phyloP scores from a whole-genome alignment of 2,797 vertebrate species.

The Gymnothorax javanicus region DNA sequence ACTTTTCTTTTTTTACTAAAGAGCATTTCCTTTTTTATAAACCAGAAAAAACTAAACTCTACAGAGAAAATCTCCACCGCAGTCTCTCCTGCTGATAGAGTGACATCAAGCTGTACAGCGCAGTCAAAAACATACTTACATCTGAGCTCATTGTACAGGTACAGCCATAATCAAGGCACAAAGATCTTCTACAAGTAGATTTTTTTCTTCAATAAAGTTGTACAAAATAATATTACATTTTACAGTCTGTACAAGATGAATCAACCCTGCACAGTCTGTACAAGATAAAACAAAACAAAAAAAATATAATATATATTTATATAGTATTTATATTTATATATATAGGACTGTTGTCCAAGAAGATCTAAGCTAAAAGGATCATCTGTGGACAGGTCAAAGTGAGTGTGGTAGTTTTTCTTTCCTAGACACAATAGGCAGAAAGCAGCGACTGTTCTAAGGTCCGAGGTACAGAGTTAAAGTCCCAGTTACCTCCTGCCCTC shows the following conservation, averaged over 20 bases:
- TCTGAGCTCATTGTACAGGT: slow-evolving; percentile 90
- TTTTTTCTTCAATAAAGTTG: slow-evolving; percentile 92
- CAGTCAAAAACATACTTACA: slow-evolving; percentile 91
- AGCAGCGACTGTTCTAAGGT: slow-evolving; percentile 72
- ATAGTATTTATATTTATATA: slow-evolving; percentile 53
- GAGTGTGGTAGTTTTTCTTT: slow-evolving; percentile 69
- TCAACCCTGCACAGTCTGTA: slow-evolving; percentile 91
- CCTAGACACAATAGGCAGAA: slow-evolving; percentile 65
- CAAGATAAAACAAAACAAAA: slow-evolving; percentile 73
- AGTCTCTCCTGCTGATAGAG: slow-evolving; percentile 83
- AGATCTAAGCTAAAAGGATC: slow-evolving; percentile 76
- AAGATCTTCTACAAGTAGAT: slow-evolving; percentile 86
- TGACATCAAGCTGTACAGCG: slow-evolving; percentile 94
- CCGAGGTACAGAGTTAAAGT: slow-evolving; percentile 72
- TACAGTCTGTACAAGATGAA: slow-evolving; percentile 96
- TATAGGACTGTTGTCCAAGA: slow-evolving; percentile 69
- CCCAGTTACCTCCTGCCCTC: slow-evolving; percentile 61
- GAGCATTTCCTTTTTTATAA: slow-evolving; percentile 86
- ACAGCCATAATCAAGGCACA: slow-evolving; percentile 90
- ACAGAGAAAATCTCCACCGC: slow-evolving; percentile 84
- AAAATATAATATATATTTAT: slow-evolving; percentile 60
- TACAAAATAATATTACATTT: slow-evolving; percentile 99
- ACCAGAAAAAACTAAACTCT: slow-evolving; percentile 88
- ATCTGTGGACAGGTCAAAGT: slow-evolving; percentile 81
- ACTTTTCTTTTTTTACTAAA: slow-evolving; percentile 68